phyloP scores from a whole-genome alignment of 2,888 invertebrate species.

The Pemphredon lugubris region DNA sequence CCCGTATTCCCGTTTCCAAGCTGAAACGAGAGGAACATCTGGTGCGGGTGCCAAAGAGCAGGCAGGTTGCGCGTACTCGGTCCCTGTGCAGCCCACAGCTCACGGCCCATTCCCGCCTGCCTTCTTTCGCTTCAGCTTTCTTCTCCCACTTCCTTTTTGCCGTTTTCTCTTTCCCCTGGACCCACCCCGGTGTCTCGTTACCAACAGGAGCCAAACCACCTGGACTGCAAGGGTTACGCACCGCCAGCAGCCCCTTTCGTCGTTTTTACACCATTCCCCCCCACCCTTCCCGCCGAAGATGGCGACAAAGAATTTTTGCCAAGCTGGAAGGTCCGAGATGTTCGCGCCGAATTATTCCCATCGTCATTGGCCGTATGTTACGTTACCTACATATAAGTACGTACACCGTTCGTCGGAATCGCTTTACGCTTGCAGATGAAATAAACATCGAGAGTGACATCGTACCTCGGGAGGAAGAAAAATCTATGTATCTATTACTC shows the following conservation, averaged over 20 bases:
- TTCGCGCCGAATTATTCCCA: too few species aligned
- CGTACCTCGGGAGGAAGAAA: too few species aligned
- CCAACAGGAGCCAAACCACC: slow-evolving; percentile 67
- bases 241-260: slow-evolving; percentile 17
- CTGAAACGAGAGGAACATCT: slow-evolving; percentile 69
- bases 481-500: too few species aligned
- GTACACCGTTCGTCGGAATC: background rate
- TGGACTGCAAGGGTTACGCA: slow-evolving; percentile 70
- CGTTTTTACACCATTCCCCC: slow-evolving; percentile 9
- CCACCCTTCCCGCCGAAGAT: background rate
- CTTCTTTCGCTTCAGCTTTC: slow-evolving; percentile 43
- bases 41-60: slow-evolving; percentile 74
- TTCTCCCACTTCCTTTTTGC: slow-evolving; percentile 33
- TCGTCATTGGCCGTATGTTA: too few species aligned
- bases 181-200: slow-evolving; percentile 69
- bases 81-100: slow-evolving; percentile 32
- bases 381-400: too few species aligned
- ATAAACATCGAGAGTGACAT: too few species aligned
- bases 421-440: too few species aligned
- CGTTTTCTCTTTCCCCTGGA: slow-evolving; percentile 40
- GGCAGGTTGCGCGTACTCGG: slow-evolving; percentile 71
- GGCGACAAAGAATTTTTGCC: slow-evolving; percentile 8
- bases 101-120: slow-evolving; percentile 41
- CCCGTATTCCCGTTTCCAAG: slow-evolving; percentile 28
- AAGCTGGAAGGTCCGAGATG: too few species aligned